A percentile compares a stretch with the other conserved stretches of the same genome.
phyloP scores from a whole-genome alignment of 2,797 vertebrate genomes.

The Crypturellus tataupa region DNA sequence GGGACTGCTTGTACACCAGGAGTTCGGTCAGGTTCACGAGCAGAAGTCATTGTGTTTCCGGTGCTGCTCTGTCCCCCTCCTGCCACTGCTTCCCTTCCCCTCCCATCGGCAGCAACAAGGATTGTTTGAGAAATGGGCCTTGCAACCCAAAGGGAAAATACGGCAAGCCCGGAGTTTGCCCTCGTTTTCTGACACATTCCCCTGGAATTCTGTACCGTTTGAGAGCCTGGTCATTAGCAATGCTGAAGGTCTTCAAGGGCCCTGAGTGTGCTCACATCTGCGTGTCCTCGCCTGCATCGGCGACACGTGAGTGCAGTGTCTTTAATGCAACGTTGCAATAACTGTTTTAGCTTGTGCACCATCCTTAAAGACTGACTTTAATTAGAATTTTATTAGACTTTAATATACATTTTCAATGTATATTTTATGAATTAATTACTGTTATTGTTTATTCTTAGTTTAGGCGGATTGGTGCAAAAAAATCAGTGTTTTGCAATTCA shows the following conservation, averaged over 20 bases:
- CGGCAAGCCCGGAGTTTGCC: neutral
- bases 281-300: neutral
- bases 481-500: neutral
- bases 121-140: neutral
- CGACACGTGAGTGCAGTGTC: neutral
- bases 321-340: neutral
- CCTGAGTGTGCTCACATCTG: neutral
- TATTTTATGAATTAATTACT: neutral
- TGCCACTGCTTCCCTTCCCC: accelerated
- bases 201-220: neutral
- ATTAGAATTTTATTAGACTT: too few relatives aligned
- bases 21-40: neutral
- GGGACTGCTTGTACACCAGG: neutral
- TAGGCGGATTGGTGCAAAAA: neutral
- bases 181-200: neutral
- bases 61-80: neutral
- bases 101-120: neutral
- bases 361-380: neutral
- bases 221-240: neutral
- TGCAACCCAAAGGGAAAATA: neutral
- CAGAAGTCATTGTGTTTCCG: neutral
- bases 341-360: neutral
- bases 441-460: neutral
- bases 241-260: neutral
- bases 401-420: neutral